Percentiles rank a stretch among this genome's conserved stretches.
These are phyloP conservation scores for Fistularia commersonii DNA, from an alignment of 2,797 vertebrate species.

Conservation along the genomic window DNA sequence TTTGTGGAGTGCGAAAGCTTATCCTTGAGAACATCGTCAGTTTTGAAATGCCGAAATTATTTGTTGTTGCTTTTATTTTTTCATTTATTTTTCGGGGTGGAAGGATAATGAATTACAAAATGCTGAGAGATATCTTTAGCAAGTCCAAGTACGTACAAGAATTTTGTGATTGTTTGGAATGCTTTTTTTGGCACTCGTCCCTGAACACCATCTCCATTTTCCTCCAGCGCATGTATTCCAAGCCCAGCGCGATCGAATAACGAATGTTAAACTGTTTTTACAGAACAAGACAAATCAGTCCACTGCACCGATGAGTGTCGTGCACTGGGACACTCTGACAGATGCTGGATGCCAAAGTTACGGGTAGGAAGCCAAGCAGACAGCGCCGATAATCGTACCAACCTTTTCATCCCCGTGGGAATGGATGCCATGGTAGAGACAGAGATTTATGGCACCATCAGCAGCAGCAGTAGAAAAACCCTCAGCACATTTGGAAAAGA, in stretches of 20 bases:
- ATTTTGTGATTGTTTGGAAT: constrained; percentile 20
- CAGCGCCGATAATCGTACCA: constrained; percentile 82
- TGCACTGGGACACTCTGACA: constrained; percentile 98
- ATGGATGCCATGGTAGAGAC: constrained; percentile 95
- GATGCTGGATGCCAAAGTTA: constrained; percentile 99
- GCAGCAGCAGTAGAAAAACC: constrained; percentile 91
- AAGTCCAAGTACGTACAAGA: background rate
- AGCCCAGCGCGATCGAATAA: constrained; percentile 54
- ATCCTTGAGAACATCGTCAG: background rate
- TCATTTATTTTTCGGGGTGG: too few relatives aligned
- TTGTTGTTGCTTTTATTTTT: background rate
- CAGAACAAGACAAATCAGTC: constrained; percentile 96
- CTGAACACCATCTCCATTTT: constrained; percentile 48
- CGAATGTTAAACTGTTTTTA: constrained; percentile 71
- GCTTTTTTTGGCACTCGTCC: constrained; percentile 30
- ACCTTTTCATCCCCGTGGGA: constrained; percentile 80
- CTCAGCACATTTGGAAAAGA: constrained; percentile 99
- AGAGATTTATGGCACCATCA: constrained; percentile 96
- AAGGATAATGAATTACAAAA: too few relatives aligned
- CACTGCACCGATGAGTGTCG: constrained; percentile 98
- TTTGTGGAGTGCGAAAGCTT: constrained; percentile 7
- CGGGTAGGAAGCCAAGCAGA: constrained; percentile 93
- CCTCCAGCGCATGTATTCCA: constrained; percentile 38
- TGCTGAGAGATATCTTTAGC: constrained; percentile 9
- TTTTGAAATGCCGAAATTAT: constrained; percentile 15